Evolutionary conservation across 2,113 vertebrate species (phyloP), one percentile per base, ranked within the genome.

Genomic region (Procavia capensis): DNA sequence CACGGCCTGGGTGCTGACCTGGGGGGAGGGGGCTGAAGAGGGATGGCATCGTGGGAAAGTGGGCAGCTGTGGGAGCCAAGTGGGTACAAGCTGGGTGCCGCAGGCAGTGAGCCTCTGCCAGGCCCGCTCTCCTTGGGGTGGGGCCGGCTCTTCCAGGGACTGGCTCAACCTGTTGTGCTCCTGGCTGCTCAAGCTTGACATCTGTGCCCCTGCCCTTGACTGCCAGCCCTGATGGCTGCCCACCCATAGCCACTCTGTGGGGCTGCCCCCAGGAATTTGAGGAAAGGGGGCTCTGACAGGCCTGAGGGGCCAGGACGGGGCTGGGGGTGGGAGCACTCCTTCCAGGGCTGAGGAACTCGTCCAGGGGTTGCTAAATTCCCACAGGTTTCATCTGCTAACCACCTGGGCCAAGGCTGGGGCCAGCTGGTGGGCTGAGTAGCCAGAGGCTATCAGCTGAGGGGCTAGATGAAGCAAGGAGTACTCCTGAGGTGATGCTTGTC

Each of bases 91-190:
- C 89, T 96, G 85, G 96, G 97, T 96, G 97, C 97, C 96, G 43
- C 87, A 2, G 97, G 96, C 97, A 87, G 93, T 83, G 91, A 97
- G 95, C 79, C 88, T 96, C 79, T 96, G 97, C 97, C 97, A 97
- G 97, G 95, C 93, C 94, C 47, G 94, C 83, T 97, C 80, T 97
- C 96, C 95, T 81, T 57, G 93, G 97, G 97, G 97, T 97, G 97
- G 97, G 96, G 97, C 97, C 47, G 81, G 78, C 63, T 84, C 92
- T 95, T 96, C 93, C 93, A 82, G 94, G 95, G 97, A 98, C 97
- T 96, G 97, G 97, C 96, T 92, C 97, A 94, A 97, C 97, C 97
- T 98, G 97, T 97, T 96, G 96, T 95, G 81, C 89, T 19, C 96
- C 97, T 95, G 93, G 95, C 96, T 96, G 88, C 68, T 70, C 25